phyloP scores from a whole-genome alignment of 2,113 vertebrate species.

The Semicossyphus pulcher region DNA sequence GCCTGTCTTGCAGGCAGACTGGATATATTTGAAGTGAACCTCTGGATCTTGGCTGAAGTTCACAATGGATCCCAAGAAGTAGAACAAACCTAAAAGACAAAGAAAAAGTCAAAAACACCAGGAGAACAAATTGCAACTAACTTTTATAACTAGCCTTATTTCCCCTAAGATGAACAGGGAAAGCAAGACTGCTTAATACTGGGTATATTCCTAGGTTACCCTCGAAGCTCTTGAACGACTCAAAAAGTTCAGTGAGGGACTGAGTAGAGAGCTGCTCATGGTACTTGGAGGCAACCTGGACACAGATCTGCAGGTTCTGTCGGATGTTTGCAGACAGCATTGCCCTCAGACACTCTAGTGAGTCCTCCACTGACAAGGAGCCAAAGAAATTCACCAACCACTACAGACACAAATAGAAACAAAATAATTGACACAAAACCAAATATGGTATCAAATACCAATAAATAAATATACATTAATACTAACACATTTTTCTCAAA shows the following conservation, averaged over 20 bases:
- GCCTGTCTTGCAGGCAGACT: slow-evolving; percentile 98
- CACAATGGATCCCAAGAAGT: slow-evolving; percentile 99
- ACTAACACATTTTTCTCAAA: no score
- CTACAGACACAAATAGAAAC: slow-evolving; percentile 73
- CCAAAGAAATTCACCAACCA: slow-evolving; percentile 99
- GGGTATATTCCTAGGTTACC: slow-evolving; percentile 80
- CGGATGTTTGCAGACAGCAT: slow-evolving; percentile 99
- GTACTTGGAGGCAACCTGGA: slow-evolving; percentile 98
- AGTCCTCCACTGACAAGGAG: slow-evolving; percentile 97
- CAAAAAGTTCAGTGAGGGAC: slow-evolving; percentile 96
- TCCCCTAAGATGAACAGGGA: neutral
- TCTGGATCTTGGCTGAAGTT: slow-evolving; percentile 99
- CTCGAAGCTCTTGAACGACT: slow-evolving; percentile 99
- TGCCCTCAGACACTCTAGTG: slow-evolving; percentile 95
- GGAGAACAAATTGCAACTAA: neutral
- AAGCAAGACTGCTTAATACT: no score
- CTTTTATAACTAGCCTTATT: neutral
- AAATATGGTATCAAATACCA: neutral
- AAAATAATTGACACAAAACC: neutral
- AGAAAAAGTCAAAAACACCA: neutral
- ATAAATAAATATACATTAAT: neutral
- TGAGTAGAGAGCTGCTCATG: slow-evolving; percentile 97
- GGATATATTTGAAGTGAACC: slow-evolving; percentile 99
- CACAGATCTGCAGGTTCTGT: slow-evolving; percentile 99
- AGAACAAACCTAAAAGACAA: slow-evolving; percentile 91